These are phyloP conservation scores for Coregonus clupeaformis DNA, from an alignment of 2,113 vertebrate genomes.

Conservation along the genomic window DNA sequence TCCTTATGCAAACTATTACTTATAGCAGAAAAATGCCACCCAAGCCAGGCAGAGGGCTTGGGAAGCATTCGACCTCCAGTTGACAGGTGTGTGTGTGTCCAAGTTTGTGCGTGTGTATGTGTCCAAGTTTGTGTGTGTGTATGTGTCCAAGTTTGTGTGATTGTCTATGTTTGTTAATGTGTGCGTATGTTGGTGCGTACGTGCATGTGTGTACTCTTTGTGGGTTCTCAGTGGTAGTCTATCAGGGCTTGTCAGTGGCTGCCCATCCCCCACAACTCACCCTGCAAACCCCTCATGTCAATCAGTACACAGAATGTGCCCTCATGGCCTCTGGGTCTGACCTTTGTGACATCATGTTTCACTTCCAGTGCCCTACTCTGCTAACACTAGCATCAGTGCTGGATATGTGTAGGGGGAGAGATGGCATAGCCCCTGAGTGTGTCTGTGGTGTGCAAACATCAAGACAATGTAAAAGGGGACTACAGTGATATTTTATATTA, in stretches of 20 bases:
- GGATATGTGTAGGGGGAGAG: not conserved
- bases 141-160: not conserved
- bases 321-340: slow-evolving; percentile 48
- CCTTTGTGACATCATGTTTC: slow-evolving; percentile 45
- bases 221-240: slow-evolving; percentile 39
- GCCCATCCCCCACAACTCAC: slow-evolving; percentile 25
- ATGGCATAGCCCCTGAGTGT: not conserved
- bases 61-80: slow-evolving; percentile 2
- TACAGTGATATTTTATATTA: not conserved
- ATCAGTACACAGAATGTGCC: slow-evolving; percentile 43
- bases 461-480: not conserved
- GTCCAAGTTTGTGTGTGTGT: not conserved
- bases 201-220: slow-evolving; percentile 7
- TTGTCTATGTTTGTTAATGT: no score
- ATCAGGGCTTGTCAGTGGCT: slow-evolving; percentile 44
- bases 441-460: not conserved
- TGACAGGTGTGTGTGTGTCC: slow-evolving; percentile 26
- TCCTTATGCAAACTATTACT: slow-evolving; percentile 3
- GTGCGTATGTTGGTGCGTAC: slow-evolving; percentile 7
- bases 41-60: not conserved
- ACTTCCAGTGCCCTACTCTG: slow-evolving; percentile 22
- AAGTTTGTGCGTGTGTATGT: not conserved
- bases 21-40: not conserved
- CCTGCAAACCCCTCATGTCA: slow-evolving; percentile 25
- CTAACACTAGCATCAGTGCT: slow-evolving; percentile 18